Base-by-base conservation (phyloP, 2,888 invertebrate genomes). In the Tridacna gigas region DNA sequence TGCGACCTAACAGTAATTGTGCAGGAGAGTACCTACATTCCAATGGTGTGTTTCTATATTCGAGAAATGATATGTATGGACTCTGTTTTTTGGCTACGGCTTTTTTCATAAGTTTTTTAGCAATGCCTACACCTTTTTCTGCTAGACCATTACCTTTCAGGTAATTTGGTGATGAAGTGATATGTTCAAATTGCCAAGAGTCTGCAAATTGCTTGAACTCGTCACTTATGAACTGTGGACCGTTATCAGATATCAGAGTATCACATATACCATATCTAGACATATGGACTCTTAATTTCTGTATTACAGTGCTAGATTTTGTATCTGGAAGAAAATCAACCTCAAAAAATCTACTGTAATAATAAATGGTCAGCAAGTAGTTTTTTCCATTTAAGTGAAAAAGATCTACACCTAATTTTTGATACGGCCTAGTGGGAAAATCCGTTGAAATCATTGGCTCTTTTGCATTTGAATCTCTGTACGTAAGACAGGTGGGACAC, bases 11-110 rank as follows among this genome's bases (percentile, higher is more conserved):
- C 5, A 88, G 61, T 13, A 83, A 67, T 65, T 88, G 83, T 25
- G 79, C 80, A 15, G 88, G 84, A 65, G 82, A 84, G 20, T 74
- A 78, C 5, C 77, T 81, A 67, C 86, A 82, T 28, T 86, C 83
- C 0, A 88, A 66, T 11, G 86, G 88, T 28, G 83, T 86, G 66
- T 88, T 86, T 18, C 86, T 63, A 61, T 86, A 87, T 48, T 89
- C 84, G n/a, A 88, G 74, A 26, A 86, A 63, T 1, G 86, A 79
- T 3, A 84, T 74, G 78, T 83, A 86, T 5, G 81, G 83, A 66
- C 84, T 83, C n/a, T 73, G 26, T 18, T 78, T 51, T 9, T 71
- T 28, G 4, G 63, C 69, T 74, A 67, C 71, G 7, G 79, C 82
- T 56, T 79, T 82, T 56, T 74, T 66, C 79, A 85, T 77, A 2